These are phyloP conservation scores for Pycnonotus jocosus DNA, from an alignment of 2,113 vertebrate species.

Conservation along the genomic window DNA sequence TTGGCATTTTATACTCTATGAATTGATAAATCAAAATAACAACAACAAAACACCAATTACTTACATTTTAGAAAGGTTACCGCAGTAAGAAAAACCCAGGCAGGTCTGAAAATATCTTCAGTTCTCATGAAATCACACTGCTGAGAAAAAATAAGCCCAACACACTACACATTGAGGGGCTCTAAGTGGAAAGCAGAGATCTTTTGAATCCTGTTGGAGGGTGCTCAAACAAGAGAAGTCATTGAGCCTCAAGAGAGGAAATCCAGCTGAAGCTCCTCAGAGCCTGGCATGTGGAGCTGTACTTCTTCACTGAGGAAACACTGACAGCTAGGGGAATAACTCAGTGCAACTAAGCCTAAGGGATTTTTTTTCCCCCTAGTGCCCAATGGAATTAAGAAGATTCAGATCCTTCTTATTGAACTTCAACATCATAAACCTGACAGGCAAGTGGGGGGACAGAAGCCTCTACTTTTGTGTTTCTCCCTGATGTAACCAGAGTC, in stretches of 20 bases:
- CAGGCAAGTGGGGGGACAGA: background rate
- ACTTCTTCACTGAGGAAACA: background rate
- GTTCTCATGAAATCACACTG: background rate
- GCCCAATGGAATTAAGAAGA: background rate
- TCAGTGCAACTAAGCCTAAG: background rate
- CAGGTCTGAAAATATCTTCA: background rate
- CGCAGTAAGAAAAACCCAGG: background rate
- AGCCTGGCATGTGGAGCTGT: background rate
- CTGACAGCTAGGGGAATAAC: slow-evolving; percentile 3
- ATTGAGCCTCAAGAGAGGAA: background rate
- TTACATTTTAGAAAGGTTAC: background rate
- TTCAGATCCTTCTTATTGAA: background rate
- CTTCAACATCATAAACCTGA: background rate
- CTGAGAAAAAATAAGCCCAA: background rate
- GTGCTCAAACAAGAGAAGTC: background rate
- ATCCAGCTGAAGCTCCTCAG: background rate
- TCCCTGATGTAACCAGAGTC: background rate
- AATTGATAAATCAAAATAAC: background rate
- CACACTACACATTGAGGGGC: background rate
- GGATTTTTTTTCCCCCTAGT: background rate
- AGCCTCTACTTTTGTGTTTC: background rate
- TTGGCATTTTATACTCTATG: background rate
- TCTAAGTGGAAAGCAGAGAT: background rate
- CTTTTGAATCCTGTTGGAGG: background rate
- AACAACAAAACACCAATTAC: background rate